Conservation (phyloP, 1,140 invertebrate genomes). For the Drosophila bocki region DNA sequence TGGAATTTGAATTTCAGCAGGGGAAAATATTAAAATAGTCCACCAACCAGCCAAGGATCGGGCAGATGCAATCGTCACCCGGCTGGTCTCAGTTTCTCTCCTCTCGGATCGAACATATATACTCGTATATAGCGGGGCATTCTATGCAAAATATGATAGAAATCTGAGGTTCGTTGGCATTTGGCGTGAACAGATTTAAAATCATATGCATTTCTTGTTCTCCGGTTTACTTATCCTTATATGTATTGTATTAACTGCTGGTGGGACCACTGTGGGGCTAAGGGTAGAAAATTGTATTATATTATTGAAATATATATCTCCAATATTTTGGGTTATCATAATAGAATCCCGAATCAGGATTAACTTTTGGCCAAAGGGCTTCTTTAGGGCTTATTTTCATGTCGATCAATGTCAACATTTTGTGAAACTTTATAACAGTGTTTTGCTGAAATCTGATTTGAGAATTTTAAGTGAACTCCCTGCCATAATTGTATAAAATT, state of each 20-base stretch:
- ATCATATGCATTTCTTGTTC: constrained; percentile 66
- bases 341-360: no score
- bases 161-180: constrained; percentile 68
- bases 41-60: constrained; percentile 25
- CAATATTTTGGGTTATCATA: no score
- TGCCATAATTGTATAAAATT: neutral
- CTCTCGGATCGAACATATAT: constrained; percentile 5
- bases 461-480: neutral
- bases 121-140: constrained; percentile 39
- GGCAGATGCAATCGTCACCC: constrained; percentile 21
- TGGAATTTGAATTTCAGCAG: constrained; percentile 63
- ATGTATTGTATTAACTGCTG: neutral
- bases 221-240: constrained; percentile 19
- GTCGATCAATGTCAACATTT: no score
- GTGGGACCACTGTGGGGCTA: constrained; percentile 15
- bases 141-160: constrained; percentile 83
- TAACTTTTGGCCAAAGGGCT: no score
- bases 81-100: neutral
- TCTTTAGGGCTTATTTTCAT: no score
- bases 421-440: neutral
- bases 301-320: no score
- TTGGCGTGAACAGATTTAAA: constrained; percentile 64
- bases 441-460: neutral
- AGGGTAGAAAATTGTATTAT: neutral
- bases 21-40: constrained; percentile 79